Conservation (phyloP, 1,140 invertebrate genomes). For the Pissodes strobi region DNA sequence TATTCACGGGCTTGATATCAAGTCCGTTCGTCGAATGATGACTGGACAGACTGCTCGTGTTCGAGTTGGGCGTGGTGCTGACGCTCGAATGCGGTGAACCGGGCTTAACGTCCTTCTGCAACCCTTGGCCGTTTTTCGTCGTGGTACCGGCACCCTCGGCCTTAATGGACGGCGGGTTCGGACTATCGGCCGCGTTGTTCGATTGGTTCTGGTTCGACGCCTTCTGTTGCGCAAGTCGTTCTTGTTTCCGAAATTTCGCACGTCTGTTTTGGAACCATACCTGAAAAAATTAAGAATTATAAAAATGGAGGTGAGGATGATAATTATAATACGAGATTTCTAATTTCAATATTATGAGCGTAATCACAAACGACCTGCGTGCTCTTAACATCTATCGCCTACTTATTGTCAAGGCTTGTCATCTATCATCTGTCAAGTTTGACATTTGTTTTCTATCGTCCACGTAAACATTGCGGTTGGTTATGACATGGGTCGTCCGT, state of each 20-base stretch:
- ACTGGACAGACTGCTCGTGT: conserved; percentile 53
- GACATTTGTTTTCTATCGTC: too few species aligned
- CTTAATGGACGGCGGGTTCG: conserved; percentile 46
- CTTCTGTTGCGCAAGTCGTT: conserved; percentile 81
- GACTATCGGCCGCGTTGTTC: conserved; percentile 38
- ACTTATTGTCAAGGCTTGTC: too few species aligned
- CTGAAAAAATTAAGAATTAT: too few species aligned
- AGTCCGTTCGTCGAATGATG: conserved; percentile 54
- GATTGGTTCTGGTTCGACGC: conserved; percentile 54
- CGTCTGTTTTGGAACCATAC: conserved; percentile 94
- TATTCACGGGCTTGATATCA: conserved; percentile 57
- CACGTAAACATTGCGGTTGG: too few species aligned
- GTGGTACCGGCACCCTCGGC: conserved; percentile 46
- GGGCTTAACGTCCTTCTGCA: conserved; percentile 55
- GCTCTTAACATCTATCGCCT: too few species aligned
- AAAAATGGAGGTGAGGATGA: too few species aligned
- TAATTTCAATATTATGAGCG: too few species aligned
- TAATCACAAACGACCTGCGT: too few species aligned
- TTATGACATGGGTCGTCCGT: too few species aligned
- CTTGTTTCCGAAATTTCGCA: conserved; percentile 92
- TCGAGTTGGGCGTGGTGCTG: conserved; percentile 58
- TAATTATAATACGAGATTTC: too few species aligned
- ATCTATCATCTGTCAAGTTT: too few species aligned
- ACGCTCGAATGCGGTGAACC: conserved; percentile 56
- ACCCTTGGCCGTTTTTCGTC: conserved; percentile 33